Evolutionary conservation across 2,113 vertebrate genomes (phyloP).

Genomic region (Mastomys coucha): DNA sequence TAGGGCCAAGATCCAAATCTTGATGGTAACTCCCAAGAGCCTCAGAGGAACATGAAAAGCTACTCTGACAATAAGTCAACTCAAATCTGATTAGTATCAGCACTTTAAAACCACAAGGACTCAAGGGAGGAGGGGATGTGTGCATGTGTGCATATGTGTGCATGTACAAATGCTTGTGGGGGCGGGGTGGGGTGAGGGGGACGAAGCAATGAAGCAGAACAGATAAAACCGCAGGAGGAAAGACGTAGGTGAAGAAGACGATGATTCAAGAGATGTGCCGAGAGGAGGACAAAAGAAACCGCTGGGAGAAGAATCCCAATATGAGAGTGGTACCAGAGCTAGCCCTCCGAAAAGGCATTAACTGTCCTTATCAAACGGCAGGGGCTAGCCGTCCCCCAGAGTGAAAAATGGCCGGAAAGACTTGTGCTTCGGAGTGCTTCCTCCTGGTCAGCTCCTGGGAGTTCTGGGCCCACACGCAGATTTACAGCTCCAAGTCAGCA

Average conservation of each 20-base stretch:
- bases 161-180: background rate
- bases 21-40: slow-evolving; percentile 72
- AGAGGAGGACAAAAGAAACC: background rate
- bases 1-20: slow-evolving; percentile 73
- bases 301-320: background rate
- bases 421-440: background rate
- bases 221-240: background rate
- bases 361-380: background rate
- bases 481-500: slow-evolving; percentile 55
- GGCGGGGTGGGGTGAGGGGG: fast-evolving
- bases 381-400: background rate
- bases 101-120: slow-evolving; percentile 88
- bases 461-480: background rate
- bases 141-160: no score
- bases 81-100: slow-evolving; percentile 96
- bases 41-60: slow-evolving; percentile 90
- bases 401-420: background rate
- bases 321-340: fast-evolving
- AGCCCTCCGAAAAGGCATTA: background rate
- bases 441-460: background rate
- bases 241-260: background rate
- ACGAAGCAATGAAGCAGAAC: background rate
- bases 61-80: slow-evolving; percentile 92
- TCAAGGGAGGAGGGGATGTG: slow-evolving; percentile 51
- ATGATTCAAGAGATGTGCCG: fast-evolving